A percentile compares a stretch with the other conserved stretches of the same genome.
Conservation (phyloP, 2,113 vertebrate genomes). For the Cranoglanis bouderius region DNA sequence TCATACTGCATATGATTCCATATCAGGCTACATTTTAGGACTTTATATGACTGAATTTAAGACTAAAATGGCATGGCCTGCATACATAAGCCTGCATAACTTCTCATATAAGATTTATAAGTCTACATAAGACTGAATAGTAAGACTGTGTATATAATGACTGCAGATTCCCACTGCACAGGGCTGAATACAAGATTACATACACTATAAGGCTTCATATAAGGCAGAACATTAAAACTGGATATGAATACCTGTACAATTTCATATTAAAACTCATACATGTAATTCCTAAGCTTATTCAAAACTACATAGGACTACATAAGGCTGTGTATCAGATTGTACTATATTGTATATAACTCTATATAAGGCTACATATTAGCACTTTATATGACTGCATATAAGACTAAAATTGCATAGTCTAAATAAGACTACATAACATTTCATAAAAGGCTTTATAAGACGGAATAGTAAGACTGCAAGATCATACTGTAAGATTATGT, state of each 20-base stretch:
- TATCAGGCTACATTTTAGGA: not conserved
- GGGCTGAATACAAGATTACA: not conserved
- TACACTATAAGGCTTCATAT: not conserved
- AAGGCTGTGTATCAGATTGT: not conserved
- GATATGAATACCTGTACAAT: not conserved
- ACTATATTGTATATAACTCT: not conserved
- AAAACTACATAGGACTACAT: not conserved
- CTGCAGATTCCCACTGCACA: not conserved
- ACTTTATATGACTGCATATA: not conserved
- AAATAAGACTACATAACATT: not conserved
- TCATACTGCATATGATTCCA: not conserved
- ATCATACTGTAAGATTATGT: not conserved
- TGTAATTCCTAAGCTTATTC: not conserved
- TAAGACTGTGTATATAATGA: not conserved
- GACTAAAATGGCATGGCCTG: not conserved
- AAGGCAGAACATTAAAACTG: not conserved
- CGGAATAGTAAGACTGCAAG: not conserved
- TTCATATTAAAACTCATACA: not conserved
- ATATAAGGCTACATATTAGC: not conserved
- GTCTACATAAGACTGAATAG: not conserved
- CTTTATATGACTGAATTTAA: not conserved
- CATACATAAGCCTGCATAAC: not conserved
- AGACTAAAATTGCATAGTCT: not conserved
- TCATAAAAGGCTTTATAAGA: not conserved
- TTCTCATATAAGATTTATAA: not conserved